Conservation (phyloP, 2,113 vertebrate genomes). For the Heliornis fulica region DNA sequence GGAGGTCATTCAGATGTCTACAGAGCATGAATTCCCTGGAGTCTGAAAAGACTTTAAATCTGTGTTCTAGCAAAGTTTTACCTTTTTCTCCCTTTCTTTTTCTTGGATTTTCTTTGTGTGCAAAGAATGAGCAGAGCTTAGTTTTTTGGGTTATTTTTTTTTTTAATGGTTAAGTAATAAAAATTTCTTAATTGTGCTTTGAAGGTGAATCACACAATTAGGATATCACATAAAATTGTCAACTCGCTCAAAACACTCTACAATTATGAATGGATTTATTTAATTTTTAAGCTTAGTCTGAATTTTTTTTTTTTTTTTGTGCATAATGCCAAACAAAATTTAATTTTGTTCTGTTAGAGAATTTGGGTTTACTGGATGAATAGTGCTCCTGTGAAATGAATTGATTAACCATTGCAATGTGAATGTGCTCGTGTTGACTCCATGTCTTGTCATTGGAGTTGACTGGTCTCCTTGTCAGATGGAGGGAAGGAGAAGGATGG, state of each 20-base stretch:
- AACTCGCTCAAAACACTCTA: fast-evolving
- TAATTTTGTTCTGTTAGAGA: background rate
- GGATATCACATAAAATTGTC: background rate
- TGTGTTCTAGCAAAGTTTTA: background rate
- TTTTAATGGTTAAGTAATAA: background rate
- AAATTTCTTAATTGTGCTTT: background rate
- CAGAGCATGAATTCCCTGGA: background rate
- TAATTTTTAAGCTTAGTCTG: background rate
- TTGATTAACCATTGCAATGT: background rate
- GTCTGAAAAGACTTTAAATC: background rate
- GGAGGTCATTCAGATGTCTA: background rate
- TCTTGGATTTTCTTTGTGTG: background rate
- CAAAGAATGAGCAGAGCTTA: background rate
- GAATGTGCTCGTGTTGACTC: background rate
- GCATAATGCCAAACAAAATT: background rate
- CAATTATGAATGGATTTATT: background rate
- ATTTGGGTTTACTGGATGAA: background rate
- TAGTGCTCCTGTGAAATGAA: background rate
- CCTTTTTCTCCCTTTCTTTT: background rate
- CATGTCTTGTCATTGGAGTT: background rate
- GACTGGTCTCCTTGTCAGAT: fast-evolving
- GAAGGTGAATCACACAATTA: background rate
- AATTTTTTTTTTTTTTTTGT: background rate
- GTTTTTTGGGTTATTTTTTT: background rate
- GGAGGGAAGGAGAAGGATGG: background rate